A percentile compares a stretch with the other conserved stretches of the same genome.
These are phyloP conservation scores for Chaitophorus viminalis DNA, from an alignment of 2,888 invertebrate genomes.

Conservation along the genomic window DNA sequence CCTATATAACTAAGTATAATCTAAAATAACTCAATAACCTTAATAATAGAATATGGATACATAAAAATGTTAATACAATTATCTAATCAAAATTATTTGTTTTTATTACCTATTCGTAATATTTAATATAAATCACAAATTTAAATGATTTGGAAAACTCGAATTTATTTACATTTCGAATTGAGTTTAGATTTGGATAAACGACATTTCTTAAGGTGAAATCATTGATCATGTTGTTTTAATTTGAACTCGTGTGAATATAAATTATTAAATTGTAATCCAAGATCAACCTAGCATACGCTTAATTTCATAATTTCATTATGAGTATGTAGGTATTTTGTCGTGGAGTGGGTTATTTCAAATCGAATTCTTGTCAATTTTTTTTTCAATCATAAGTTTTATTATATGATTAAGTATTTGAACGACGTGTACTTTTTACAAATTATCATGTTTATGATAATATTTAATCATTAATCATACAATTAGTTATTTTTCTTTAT, in stretches of 20 bases:
- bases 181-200: too few relatives aligned
- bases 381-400: slow-evolving; percentile 4
- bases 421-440: slow-evolving; percentile 19
- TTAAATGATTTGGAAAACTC: not conserved
- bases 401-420: slow-evolving; percentile 19
- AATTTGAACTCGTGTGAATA: too few relatives aligned
- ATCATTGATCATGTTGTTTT: too few relatives aligned
- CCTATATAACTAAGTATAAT: not conserved
- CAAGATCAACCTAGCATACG: too few relatives aligned
- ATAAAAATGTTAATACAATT: not conserved
- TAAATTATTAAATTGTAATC: too few relatives aligned
- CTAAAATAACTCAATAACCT: not conserved
- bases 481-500: slow-evolving; percentile 34
- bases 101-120: not conserved
- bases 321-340: not conserved
- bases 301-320: not conserved
- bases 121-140: not conserved
- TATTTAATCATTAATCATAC: slow-evolving; percentile 26
- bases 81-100: not conserved
- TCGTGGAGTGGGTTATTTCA: slow-evolving; percentile 6
- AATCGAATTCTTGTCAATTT: slow-evolving; percentile 12
- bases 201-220: too few relatives aligned
- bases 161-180: not conserved
- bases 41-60: not conserved
- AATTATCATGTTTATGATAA: slow-evolving; percentile 37